A percentile compares a stretch with the other conserved stretches of the same genome.
phyloP scores from a whole-genome alignment of 2,113 vertebrate genomes.

The Hemibagrus wyckioides region DNA sequence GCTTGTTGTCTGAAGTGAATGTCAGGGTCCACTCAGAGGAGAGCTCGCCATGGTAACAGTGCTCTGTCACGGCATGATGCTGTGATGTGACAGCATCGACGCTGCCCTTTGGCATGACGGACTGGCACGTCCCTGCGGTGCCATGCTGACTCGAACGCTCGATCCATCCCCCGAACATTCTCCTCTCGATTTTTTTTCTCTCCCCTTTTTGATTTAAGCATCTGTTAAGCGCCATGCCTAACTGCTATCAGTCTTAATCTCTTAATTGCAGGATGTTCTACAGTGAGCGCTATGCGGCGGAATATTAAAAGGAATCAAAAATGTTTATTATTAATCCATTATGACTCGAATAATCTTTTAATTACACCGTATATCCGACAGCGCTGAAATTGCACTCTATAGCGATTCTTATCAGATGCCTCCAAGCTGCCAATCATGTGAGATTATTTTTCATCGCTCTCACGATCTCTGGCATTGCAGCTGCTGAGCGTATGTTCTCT shows the following conservation, averaged over 20 bases:
- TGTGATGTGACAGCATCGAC: constrained; percentile 16
- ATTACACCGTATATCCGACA: constrained; percentile 25
- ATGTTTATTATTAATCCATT: constrained; percentile 46
- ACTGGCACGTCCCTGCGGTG: constrained; percentile 7
- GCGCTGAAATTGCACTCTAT: not conserved
- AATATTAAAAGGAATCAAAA: constrained; percentile 39
- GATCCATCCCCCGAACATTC: not conserved
- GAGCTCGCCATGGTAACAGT: constrained; percentile 37
- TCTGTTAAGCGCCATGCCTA: constrained; percentile 42
- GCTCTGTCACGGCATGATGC: constrained; percentile 23
- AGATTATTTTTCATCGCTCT: not conserved
- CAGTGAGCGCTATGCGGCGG: constrained; percentile 13
- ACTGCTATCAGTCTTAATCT: constrained; percentile 46
- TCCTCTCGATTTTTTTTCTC: constrained; percentile 3
- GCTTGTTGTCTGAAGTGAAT: constrained; percentile 26
- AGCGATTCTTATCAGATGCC: constrained; percentile 7
- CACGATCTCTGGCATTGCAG: not conserved
- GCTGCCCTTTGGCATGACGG: constrained; percentile 33
- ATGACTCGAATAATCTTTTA: constrained; percentile 34
- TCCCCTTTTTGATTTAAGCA: constrained; percentile 35
- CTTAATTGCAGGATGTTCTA: constrained; percentile 48
- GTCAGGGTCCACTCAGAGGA: constrained; percentile 41
- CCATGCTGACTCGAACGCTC: not conserved
- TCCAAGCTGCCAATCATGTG: constrained; percentile 21
- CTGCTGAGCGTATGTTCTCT: constrained; percentile 37